Conservation (phyloP, 2,797 vertebrate genomes). For the Paguma larvata region DNA sequence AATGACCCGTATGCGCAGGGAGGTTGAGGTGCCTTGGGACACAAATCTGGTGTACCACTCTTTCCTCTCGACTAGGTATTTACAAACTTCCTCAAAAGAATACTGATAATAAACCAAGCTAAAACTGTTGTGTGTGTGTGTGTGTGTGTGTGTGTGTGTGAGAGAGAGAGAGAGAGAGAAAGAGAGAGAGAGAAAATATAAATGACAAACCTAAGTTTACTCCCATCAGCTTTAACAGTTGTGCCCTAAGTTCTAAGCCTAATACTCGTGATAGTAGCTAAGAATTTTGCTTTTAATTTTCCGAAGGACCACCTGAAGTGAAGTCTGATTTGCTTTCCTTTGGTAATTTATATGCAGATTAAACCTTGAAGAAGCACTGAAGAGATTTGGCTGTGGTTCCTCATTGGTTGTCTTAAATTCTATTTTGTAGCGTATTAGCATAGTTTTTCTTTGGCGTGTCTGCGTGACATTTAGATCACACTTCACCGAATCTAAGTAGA, state of each 20-base stretch:
- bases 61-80: conserved; percentile 43
- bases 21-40: neutral
- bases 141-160: neutral
- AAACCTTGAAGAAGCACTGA: conserved; percentile 7
- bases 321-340: conserved; percentile 55
- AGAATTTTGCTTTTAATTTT: conserved; percentile 58
- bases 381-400: conserved; percentile 1
- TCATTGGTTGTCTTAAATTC: conserved; percentile 40
- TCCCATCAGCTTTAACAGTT: neutral
- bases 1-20: neutral
- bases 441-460: neutral
- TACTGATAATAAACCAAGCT: neutral
- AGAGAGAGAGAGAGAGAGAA: neutral
- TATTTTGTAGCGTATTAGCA: neutral
- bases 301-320: neutral
- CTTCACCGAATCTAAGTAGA: conserved; percentile 29
- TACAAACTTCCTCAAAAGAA: conserved; percentile 69
- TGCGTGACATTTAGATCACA: neutral
- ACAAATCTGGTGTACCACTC: neutral
- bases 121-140: neutral
- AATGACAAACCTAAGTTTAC: neutral
- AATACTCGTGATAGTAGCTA: conserved; percentile 25
- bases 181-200: neutral
- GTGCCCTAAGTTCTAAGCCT: neutral
- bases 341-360: conserved; percentile 46